These are phyloP conservation scores for Limnothrissa miodon DNA, from an alignment of 2,113 vertebrate genomes.

Conservation along the genomic window DNA sequence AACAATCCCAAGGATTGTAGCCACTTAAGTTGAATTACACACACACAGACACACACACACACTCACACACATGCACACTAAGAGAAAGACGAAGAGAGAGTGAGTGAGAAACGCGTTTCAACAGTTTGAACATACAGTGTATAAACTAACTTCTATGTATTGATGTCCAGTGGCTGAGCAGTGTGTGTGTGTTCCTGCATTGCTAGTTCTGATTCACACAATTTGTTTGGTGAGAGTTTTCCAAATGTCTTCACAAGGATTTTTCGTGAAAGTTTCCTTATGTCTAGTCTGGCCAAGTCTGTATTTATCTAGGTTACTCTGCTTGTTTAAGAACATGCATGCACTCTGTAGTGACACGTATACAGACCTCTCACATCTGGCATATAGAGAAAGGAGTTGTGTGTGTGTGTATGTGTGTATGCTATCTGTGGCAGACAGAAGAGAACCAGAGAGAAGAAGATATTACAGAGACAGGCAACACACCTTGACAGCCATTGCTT, in stretches of 20 bases:
- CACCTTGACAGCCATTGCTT: too few species aligned
- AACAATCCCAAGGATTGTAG: conserved; percentile 25
- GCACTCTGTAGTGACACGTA: not conserved
- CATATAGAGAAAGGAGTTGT: not conserved
- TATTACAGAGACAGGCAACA: too few species aligned
- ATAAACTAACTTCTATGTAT: conserved; percentile 16
- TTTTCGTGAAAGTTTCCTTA: not conserved
- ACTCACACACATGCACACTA: conserved; percentile 26
- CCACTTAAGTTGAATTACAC: conserved; percentile 36
- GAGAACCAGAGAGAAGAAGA: not conserved
- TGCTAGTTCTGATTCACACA: not conserved
- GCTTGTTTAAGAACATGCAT: not conserved
- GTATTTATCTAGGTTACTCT: not conserved
- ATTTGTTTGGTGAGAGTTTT: not conserved
- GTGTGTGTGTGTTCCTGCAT: not conserved
- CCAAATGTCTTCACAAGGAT: not conserved
- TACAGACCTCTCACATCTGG: not conserved
- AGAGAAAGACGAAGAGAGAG: not conserved
- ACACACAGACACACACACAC: not conserved
- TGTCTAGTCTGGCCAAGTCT: not conserved
- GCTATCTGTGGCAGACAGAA: too few species aligned
- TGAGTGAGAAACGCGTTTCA: too few species aligned
- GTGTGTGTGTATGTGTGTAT: not conserved
- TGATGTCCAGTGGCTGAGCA: conserved; percentile 1
- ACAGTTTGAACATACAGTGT: too few species aligned